Conservation (phyloP, 2,888 invertebrate genomes). For the Drosophila barbarae region DNA sequence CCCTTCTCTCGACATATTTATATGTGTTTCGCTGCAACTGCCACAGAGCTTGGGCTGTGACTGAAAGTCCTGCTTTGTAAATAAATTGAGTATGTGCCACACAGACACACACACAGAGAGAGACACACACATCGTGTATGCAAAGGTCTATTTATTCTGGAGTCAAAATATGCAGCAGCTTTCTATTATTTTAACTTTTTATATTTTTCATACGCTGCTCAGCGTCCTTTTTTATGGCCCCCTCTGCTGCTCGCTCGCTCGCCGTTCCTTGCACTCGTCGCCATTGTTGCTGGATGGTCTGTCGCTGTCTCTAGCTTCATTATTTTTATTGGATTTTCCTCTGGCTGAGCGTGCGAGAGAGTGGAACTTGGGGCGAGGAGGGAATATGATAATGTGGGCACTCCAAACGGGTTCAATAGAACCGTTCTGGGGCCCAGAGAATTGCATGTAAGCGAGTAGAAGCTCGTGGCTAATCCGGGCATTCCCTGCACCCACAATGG, state of each 20-base stretch:
- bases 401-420: conserved; percentile 60
- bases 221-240: conserved; percentile 56
- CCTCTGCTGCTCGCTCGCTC: conserved; percentile 9
- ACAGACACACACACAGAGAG: no score
- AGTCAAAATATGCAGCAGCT: conserved; percentile 69
- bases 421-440: conserved; percentile 53
- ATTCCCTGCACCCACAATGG: conserved; percentile 31
- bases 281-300: conserved; percentile 46
- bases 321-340: conserved; percentile 68
- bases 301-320: conserved; percentile 55
- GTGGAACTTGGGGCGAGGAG: conserved; percentile 22
- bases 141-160: conserved; percentile 70
- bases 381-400: conserved; percentile 67
- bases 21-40: conserved; percentile 17
- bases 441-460: conserved; percentile 19
- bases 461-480: conserved; percentile 44
- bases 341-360: conserved; percentile 17
- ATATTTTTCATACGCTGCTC: conserved; percentile 38
- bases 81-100: conserved; percentile 71
- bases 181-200: conserved; percentile 68
- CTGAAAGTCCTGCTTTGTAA: conserved; percentile 59
- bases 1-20: conserved; percentile 19
- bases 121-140: conserved; percentile 43
- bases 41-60: conserved; percentile 39
- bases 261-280: conserved; percentile 2